phyloP scores from a whole-genome alignment of 2,888 invertebrate species.

The Stenotaenia linearis region DNA sequence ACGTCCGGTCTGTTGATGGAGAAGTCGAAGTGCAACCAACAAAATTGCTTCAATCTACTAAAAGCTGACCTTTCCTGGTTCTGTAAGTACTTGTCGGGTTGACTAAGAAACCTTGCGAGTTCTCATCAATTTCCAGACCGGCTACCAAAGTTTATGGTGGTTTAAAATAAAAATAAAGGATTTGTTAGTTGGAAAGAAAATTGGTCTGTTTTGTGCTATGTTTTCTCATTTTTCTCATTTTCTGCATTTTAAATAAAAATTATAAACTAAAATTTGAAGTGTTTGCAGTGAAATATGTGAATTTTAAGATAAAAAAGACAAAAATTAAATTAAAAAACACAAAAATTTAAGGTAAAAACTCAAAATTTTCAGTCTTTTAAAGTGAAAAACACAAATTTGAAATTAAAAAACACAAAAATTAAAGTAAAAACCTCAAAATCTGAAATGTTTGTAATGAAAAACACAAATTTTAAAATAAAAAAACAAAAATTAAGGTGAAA shows the following conservation, averaged over 20 bases:
- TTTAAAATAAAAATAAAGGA: too few relatives aligned
- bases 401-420: too few relatives aligned
- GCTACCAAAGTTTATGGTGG: too few relatives aligned
- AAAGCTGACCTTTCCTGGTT: not conserved
- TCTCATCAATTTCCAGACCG: not conserved
- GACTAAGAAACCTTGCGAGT: not conserved
- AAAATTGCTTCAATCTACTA: conserved; percentile 15
- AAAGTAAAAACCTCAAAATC: too few relatives aligned
- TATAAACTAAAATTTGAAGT: not conserved
- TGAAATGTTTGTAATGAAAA: too few relatives aligned
- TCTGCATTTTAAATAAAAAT: too few relatives aligned
- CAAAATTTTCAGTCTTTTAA: too few relatives aligned
- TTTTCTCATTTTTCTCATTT: too few relatives aligned
- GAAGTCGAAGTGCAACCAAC: not conserved
- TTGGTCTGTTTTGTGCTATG: too few relatives aligned
- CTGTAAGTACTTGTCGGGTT: not conserved
- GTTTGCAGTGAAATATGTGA: not conserved
- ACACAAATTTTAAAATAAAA: too few relatives aligned
- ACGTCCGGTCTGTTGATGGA: not conserved
- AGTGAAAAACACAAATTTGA: too few relatives aligned
- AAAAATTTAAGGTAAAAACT: not conserved
- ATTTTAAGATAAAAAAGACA: not conserved
- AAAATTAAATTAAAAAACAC: not conserved
- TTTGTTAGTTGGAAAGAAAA: too few relatives aligned
- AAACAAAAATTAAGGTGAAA: not conserved